Conservation (phyloP, 1,140 invertebrate species). For the Bathynomus jamesi region DNA sequence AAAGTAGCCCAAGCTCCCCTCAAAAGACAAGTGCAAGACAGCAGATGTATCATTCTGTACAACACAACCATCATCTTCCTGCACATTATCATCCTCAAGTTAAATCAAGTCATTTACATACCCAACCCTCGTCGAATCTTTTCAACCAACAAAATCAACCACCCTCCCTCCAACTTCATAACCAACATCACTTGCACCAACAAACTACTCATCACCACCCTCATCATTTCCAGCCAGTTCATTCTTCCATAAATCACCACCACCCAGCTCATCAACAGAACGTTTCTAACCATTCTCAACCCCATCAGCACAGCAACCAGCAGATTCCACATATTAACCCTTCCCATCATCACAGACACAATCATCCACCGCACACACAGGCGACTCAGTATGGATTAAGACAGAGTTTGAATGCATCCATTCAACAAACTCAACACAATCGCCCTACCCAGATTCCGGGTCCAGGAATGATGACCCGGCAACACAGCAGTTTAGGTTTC, state of each 20-base stretch:
- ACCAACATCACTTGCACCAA: slow-evolving; percentile 1
- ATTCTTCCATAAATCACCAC: too few relatives aligned
- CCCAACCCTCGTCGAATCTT: background rate
- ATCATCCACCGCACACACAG: background rate
- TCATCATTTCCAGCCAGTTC: slow-evolving; percentile 1
- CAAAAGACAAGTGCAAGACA: slow-evolving; percentile 11
- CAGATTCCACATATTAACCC: background rate
- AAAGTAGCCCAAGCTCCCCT: slow-evolving; percentile 12
- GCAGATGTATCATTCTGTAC: background rate
- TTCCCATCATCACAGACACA: background rate
- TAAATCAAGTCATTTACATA: background rate
- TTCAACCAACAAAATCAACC: background rate
- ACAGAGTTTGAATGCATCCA: background rate
- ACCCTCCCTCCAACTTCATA: slow-evolving; percentile 5
- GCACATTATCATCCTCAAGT: background rate
- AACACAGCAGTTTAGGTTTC: slow-evolving; percentile 30
- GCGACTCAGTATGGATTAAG: background rate
- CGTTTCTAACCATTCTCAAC: background rate
- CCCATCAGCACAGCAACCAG: background rate
- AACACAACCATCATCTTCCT: background rate
- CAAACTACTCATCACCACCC: slow-evolving; percentile 12
- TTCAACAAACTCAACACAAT: background rate
- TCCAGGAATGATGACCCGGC: slow-evolving; percentile 31
- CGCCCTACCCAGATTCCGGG: background rate
- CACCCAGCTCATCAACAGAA: background rate